Evolutionary conservation across 2,797 vertebrate genomes (phyloP).

Genomic region (Mormyrus hasselquistii): DNA sequence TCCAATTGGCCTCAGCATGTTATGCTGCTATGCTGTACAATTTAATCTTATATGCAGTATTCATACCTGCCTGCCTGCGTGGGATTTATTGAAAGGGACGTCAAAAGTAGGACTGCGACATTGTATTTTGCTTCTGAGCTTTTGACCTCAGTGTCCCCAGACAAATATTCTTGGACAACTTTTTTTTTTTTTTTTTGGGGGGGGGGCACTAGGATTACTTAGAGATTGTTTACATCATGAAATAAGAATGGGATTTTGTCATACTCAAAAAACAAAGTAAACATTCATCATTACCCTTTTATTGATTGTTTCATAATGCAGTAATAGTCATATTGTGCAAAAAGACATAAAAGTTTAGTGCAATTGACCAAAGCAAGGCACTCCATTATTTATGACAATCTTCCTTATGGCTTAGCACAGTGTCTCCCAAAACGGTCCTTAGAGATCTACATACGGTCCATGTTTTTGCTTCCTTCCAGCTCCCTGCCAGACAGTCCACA

Average conservation of each 20-base stretch:
- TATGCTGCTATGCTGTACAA: not conserved
- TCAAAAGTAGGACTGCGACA: not conserved
- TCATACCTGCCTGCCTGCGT: not conserved
- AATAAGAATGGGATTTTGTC: not conserved
- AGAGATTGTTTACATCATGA: not conserved
- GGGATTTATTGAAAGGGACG: not conserved
- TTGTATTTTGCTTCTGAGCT: not conserved
- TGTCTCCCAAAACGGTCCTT: not conserved
- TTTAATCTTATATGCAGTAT: not conserved
- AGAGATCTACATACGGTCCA: not conserved
- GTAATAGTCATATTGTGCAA: conserved; percentile 49
- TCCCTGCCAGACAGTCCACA: not conserved
- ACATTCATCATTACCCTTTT: conserved; percentile 26
- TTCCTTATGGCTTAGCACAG: not conserved
- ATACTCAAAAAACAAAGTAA: not conserved
- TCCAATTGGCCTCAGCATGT: no score
- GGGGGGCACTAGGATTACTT: not conserved
- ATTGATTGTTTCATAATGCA: conserved; percentile 48
- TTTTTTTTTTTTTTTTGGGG: not conserved
- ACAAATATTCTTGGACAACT: not conserved
- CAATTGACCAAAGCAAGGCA: conserved; percentile 44
- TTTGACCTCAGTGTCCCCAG: not conserved
- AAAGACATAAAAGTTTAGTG: conserved; percentile 45
- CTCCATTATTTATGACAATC: conserved; percentile 24
- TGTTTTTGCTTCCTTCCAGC: not conserved